These are phyloP conservation scores for Cryptotis parvus DNA, from an alignment of 2,113 vertebrate species.

Conservation along the genomic window DNA sequence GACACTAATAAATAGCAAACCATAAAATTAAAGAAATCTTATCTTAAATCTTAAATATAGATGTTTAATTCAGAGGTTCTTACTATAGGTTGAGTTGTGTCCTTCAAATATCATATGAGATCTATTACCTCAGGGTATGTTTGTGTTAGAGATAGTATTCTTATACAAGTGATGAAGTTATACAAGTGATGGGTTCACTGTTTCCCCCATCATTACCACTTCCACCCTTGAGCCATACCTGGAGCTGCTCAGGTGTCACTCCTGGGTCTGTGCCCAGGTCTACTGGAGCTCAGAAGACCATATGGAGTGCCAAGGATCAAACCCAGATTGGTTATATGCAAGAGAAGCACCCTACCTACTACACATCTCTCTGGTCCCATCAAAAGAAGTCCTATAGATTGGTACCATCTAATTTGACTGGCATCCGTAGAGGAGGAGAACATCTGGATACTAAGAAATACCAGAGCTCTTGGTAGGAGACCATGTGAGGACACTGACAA, in stretches of 20 bases:
- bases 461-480: neutral
- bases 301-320: too few species aligned
- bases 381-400: neutral
- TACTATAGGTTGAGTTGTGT: neutral
- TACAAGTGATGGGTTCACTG: neutral
- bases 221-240: too few species aligned
- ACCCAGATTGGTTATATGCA: too few species aligned
- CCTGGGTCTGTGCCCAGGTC: too few species aligned
- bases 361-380: too few species aligned
- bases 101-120: neutral
- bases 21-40: constrained; percentile 25
- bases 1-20: neutral
- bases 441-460: neutral
- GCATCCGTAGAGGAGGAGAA: neutral
- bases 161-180: neutral
- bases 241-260: too few species aligned
- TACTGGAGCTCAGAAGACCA: too few species aligned
- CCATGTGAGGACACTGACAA: neutral
- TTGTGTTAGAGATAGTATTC: neutral
- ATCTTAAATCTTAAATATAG: neutral
- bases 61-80: neutral
- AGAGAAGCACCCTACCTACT: too few species aligned
- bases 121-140: neutral
- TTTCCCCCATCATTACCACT: too few species aligned
- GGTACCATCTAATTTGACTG: neutral